Base-by-base conservation (phyloP, 1,140 invertebrate species). In the Propsilocerus akamusi region DNA sequence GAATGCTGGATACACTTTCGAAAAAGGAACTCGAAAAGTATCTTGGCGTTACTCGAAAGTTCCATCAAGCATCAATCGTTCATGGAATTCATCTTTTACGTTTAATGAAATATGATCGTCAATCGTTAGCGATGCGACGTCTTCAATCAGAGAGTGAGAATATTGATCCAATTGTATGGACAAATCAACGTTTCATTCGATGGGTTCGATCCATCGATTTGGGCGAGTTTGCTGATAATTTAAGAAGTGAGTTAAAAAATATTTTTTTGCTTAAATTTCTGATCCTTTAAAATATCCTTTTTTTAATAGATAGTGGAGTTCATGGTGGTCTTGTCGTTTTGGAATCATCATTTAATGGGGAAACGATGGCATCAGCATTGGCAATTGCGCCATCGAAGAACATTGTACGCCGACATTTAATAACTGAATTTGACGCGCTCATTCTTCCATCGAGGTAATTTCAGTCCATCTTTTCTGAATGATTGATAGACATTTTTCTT, bases 1-100 rank as follows among this genome's bases (percentile, higher is more conserved):
- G 90, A 41, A 85, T 94, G 77, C 68, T 96, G 55, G 89, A 94
- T 62, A 84, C 86, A 34, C 71, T 96, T 26, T 88, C 86, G 56
- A 91, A 92, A 67, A 93, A 94, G 63, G 90, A 96, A 60, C 68
- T 95, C 54, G 90, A 95, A 65, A 94, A 94, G 64, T 81, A 89
- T 61, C 74, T 96, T 11, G 83, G 83, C 1, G 85, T 94, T 6
- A 89, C 86, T 25, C 73, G 87, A 48, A 94, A 93, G 65, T 92
- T 92, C 66, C 89, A 93, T 69, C 87, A 93, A 68, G 85, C 87
- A 4, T 91, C 87, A 56, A 86, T 96, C 55, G 84, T 93, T 30
- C 88, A 94, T 60, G 90, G 73, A 37, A 89, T 96, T 56, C 88
- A 94, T 69, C 71, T 96, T 52, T 72, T 96, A 51, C 74, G 88